Conservation (phyloP, 2,797 vertebrate genomes). For the Melopsittacus undulatus region DNA sequence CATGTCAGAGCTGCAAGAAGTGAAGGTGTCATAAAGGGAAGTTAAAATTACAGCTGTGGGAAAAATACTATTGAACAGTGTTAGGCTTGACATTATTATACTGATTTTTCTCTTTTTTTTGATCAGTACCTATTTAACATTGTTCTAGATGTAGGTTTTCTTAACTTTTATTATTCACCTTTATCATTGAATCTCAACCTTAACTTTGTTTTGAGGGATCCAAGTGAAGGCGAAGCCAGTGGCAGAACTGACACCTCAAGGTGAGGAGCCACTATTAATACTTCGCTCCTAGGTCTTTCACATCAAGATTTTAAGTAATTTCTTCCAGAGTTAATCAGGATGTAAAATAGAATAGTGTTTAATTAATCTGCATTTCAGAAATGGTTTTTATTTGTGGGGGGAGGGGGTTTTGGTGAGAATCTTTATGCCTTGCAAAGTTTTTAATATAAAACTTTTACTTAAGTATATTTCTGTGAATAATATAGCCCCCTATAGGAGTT, state of each 20-base stretch:
- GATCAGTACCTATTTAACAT: constrained; percentile 44
- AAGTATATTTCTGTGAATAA: not conserved
- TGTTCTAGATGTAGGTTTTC: constrained; percentile 71
- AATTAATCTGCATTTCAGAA: constrained; percentile 27
- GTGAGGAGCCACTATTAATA: constrained; percentile 82
- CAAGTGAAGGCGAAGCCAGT: constrained; percentile 95
- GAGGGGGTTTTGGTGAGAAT: constrained; percentile 26
- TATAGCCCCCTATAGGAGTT: not conserved
- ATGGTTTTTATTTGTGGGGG: not conserved
- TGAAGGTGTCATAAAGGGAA: constrained; percentile 1
- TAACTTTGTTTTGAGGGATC: constrained; percentile 93
- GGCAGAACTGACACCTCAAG: constrained; percentile 92
- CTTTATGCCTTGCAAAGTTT: constrained; percentile 34
- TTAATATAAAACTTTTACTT: constrained; percentile 22
- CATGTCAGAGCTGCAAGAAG: not conserved
- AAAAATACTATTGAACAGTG: not conserved
- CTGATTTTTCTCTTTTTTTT: constrained; percentile 22
- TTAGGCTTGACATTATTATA: constrained; percentile 45
- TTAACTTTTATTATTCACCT: constrained; percentile 73
- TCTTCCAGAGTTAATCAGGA: constrained; percentile 35
- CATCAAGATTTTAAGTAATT: constrained; percentile 47
- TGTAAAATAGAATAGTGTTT: constrained; percentile 33
- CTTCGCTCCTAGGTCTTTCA: constrained; percentile 68
- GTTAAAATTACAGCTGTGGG: constrained; percentile 14
- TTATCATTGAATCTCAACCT: constrained; percentile 82